These are phyloP conservation scores for Rhinophrynus dorsalis DNA, from an alignment of 2,797 vertebrate species.

Conservation along the genomic window DNA sequence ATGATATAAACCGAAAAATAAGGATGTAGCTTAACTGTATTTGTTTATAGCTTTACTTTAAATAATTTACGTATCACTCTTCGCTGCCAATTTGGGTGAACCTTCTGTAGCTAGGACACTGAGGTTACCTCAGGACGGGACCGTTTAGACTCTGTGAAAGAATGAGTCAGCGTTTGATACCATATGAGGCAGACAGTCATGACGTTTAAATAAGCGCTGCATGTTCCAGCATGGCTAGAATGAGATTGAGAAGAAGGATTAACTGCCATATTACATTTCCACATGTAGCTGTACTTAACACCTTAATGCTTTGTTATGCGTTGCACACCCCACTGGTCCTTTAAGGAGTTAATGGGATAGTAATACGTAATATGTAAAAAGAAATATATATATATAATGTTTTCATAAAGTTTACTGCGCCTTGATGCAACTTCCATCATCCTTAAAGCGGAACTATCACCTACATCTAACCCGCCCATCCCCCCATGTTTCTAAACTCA, in stretches of 20 bases:
- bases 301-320: too few species aligned
- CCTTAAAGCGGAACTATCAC: too few species aligned
- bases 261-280: background rate
- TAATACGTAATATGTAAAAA: too few species aligned
- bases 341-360: too few species aligned
- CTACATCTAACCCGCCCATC: too few species aligned
- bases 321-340: too few species aligned
- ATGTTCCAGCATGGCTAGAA: slow-evolving; percentile 1
- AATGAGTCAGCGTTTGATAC: background rate
- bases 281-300: too few species aligned
- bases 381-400: too few species aligned
- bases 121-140: slow-evolving; percentile 14
- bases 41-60: background rate
- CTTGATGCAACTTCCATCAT: too few species aligned
- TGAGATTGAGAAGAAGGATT: background rate
- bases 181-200: slow-evolving; percentile 8
- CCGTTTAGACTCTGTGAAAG: background rate
- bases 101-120: background rate
- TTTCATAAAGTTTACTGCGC: too few species aligned
- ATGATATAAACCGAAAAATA: too few species aligned
- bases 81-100: background rate
- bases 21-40: background rate
- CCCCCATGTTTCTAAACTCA: too few species aligned
- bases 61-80: background rate
- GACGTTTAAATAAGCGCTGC: background rate